Conservation (phyloP, 1,140 invertebrate species). For the Drosophila tsacasi region DNA sequence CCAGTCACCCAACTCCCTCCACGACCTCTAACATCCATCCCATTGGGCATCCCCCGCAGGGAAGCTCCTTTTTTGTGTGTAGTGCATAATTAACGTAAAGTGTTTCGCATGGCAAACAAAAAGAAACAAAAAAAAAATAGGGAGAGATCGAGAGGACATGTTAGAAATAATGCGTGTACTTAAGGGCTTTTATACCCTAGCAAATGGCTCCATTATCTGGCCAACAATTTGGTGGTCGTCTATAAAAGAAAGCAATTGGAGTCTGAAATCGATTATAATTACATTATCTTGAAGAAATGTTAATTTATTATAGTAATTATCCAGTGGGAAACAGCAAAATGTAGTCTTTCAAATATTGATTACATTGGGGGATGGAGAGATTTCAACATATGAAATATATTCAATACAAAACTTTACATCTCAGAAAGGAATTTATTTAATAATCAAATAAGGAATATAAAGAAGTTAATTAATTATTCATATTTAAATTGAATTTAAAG, state of each 20-base stretch:
- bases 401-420: too few relatives aligned
- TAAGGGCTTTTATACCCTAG: conserved; percentile 49
- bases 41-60: conserved; percentile 13
- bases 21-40: not conserved
- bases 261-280: conserved; percentile 9
- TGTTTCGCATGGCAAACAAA: conserved; percentile 23
- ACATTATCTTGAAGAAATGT: not conserved
- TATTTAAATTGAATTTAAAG: too few relatives aligned
- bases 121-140: conserved; percentile 2
- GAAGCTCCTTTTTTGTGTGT: conserved; percentile 32
- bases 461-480: too few relatives aligned
- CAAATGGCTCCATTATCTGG: conserved; percentile 32
- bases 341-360: not conserved
- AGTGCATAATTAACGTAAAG: conserved; percentile 56
- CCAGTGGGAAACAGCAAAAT: not conserved
- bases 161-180: conserved; percentile 63
- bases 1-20: conserved; percentile 2
- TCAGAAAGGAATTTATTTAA: too few relatives aligned
- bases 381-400: too few relatives aligned
- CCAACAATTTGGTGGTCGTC: conserved; percentile 11
- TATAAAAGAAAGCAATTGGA: conserved; percentile 12
- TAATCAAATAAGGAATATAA: too few relatives aligned
- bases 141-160: conserved; percentile 29
- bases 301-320: not conserved
- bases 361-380: not conserved